Evolutionary conservation across 2,113 vertebrate genomes (phyloP).

Genomic region (Phalacrocorax aristotelis): DNA sequence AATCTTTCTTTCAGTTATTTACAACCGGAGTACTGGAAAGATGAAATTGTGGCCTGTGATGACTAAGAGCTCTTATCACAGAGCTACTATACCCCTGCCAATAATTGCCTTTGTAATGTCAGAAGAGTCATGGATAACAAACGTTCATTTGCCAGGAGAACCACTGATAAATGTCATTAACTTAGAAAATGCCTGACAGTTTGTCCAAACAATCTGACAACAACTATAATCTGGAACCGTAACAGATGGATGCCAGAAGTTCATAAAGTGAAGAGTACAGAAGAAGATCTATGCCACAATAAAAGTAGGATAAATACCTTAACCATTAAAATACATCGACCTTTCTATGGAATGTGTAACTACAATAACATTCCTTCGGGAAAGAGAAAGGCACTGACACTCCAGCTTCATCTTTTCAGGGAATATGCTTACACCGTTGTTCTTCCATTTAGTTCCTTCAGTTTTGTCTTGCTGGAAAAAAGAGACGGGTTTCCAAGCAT

Average conservation of each 20-base stretch:
- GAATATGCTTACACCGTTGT: neutral
- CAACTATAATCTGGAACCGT: neutral
- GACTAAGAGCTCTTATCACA: neutral
- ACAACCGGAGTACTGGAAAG: neutral
- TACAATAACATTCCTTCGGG: neutral
- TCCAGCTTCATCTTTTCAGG: neutral
- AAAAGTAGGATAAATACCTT: neutral
- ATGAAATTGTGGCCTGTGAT: neutral
- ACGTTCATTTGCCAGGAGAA: neutral
- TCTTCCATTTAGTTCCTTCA: neutral
- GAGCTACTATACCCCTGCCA: neutral
- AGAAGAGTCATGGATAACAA: slow-evolving; percentile 3
- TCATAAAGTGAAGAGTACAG: neutral
- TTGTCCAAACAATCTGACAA: slow-evolving; percentile 25
- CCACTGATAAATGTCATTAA: slow-evolving; percentile 14
- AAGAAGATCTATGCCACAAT: neutral
- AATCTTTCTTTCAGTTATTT: neutral
- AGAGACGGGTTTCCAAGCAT: neutral
- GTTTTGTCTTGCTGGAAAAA: neutral
- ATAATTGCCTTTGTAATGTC: neutral
- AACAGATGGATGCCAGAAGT: neutral
- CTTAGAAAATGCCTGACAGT: slow-evolving; percentile 9
- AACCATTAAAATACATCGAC: neutral
- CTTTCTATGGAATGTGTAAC: neutral
- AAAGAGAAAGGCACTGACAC: neutral